Conservation (phyloP, 2,113 vertebrate genomes). For the Pluvianellus socialis region DNA sequence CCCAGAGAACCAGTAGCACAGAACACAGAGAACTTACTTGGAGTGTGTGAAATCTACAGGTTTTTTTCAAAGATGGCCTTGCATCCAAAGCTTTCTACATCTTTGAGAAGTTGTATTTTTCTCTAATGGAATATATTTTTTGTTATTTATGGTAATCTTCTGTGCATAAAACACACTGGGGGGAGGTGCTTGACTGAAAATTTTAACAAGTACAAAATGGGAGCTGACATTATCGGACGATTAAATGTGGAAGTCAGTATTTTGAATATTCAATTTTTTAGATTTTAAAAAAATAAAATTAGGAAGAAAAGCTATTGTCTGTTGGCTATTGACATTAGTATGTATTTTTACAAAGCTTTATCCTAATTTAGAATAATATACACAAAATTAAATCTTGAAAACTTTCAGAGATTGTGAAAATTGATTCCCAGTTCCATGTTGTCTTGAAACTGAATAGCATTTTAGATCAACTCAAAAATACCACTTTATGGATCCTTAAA, state of each 20-base stretch:
- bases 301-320: neutral
- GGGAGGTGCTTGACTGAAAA: neutral
- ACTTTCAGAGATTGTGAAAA: neutral
- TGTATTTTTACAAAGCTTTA: neutral
- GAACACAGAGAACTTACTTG: neutral
- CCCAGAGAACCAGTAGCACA: neutral
- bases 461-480: neutral
- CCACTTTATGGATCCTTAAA: neutral
- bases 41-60: neutral
- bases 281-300: accelerated
- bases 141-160: neutral
- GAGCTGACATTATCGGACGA: neutral
- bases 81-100: neutral
- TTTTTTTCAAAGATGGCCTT: neutral
- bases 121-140: neutral
- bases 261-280: neutral
- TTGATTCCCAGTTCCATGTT: neutral
- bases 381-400: neutral
- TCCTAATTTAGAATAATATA: neutral
- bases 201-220: neutral
- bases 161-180: neutral
- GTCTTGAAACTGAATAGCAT: neutral
- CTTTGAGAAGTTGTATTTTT: neutral
- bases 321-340: neutral
- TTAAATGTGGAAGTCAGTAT: neutral